Conservation (phyloP, 2,797 vertebrate species). For the Cyclopterus lumpus region DNA sequence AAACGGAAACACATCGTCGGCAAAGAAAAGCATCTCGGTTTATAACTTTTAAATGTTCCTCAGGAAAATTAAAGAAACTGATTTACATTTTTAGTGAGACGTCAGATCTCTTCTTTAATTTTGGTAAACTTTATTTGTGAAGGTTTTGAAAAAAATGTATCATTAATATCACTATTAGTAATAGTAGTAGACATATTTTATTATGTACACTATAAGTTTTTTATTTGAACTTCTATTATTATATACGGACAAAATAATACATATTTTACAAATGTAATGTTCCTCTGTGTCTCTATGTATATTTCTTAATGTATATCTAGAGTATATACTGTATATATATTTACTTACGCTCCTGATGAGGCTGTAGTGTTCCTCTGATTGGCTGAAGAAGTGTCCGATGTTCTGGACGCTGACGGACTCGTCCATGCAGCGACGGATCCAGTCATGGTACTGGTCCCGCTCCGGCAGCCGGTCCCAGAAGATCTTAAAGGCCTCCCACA, state of each 20-base stretch:
- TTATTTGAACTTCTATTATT: too few relatives aligned
- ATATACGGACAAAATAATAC: too few relatives aligned
- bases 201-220: too few relatives aligned
- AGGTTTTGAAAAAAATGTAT: too few relatives aligned
- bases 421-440: conserved; percentile 89
- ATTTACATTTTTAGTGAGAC: too few relatives aligned
- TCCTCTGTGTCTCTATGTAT: neutral
- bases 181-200: too few relatives aligned
- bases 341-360: conserved; percentile 86
- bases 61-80: neutral
- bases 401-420: conserved; percentile 84
- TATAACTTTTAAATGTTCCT: neutral
- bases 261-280: too few relatives aligned
- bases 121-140: too few relatives aligned
- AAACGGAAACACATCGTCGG: conserved; percentile 38
- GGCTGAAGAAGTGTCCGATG: conserved; percentile 91
- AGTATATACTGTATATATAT: too few relatives aligned
- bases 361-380: conserved; percentile 88
- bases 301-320: neutral
- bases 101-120: too few relatives aligned
- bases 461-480: conserved; percentile 95
- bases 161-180: too few relatives aligned
- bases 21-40: neutral
- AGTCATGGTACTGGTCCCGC: conserved; percentile 87
- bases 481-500: conserved; percentile 96